Evolutionary conservation across 2,797 vertebrate genomes (phyloP).

Genomic region (Tangara arthus): DNA sequence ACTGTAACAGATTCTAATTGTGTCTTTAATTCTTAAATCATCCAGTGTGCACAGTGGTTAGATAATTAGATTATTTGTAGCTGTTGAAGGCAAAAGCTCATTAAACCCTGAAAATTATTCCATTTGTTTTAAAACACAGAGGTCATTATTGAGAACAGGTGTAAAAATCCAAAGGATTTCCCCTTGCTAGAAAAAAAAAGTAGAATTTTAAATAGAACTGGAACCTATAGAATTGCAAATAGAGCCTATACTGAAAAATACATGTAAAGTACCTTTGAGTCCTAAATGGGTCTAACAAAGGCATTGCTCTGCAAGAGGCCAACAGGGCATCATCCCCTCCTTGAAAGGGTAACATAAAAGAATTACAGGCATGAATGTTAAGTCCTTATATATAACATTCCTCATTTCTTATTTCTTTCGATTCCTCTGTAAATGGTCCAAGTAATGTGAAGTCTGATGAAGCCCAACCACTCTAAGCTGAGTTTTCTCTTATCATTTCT

Average conservation of each 20-base stretch:
- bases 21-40: constrained; percentile 64
- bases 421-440: neutral
- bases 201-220: neutral
- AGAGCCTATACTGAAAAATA: neutral
- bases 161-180: neutral
- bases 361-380: neutral
- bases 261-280: neutral
- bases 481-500: constrained; percentile 39
- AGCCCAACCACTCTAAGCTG: neutral
- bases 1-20: constrained; percentile 53
- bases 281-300: neutral
- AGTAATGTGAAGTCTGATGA: constrained; percentile 6
- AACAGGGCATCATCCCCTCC: neutral
- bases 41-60: neutral
- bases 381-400: neutral
- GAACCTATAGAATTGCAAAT: neutral
- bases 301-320: neutral
- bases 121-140: constrained; percentile 37
- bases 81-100: constrained; percentile 46
- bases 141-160: constrained; percentile 14
- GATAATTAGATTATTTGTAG: constrained; percentile 61
- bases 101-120: constrained; percentile 36
- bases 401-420: neutral
- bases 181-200: neutral
- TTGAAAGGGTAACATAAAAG: neutral